Evolutionary conservation across 2,888 invertebrate genomes (phyloP).

Genomic region (Zaprionus obscuricornis): DNA sequence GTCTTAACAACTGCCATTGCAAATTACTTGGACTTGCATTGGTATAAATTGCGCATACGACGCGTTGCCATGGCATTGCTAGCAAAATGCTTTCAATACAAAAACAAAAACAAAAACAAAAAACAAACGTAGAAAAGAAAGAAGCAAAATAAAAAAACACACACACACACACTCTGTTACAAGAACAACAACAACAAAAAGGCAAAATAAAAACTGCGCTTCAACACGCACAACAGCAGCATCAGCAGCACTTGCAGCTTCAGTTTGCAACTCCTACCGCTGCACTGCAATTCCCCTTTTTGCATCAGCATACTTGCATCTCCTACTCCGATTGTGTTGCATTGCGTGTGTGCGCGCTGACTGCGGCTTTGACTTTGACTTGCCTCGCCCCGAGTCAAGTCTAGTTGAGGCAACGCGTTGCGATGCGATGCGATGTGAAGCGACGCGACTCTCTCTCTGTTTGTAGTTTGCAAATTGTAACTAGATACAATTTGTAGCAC

Average conservation of each 20-base stretch:
- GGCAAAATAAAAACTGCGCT: slow-evolving; percentile 70
- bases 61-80: slow-evolving; percentile 51
- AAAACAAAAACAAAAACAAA: slow-evolving; percentile 26
- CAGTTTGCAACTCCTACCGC: no score
- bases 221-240: slow-evolving; percentile 71
- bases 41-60: slow-evolving; percentile 63
- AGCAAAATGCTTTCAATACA: slow-evolving; percentile 43
- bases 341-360: slow-evolving; percentile 44
- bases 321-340: not conserved
- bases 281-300: not conserved
- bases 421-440: slow-evolving; percentile 37
- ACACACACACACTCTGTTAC: no score
- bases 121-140: slow-evolving; percentile 11
- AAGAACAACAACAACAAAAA: slow-evolving; percentile 23
- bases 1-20: slow-evolving; percentile 73
- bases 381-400: slow-evolving; percentile 9
- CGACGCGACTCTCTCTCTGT: slow-evolving; percentile 36
- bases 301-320: no score
- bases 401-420: not conserved
- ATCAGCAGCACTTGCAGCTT: slow-evolving; percentile 10
- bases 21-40: slow-evolving; percentile 68
- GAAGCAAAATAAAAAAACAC: not conserved
- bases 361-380: slow-evolving; percentile 52
- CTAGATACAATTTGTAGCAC: slow-evolving; percentile 76
- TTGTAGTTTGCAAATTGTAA: slow-evolving; percentile 79